phyloP scores from a whole-genome alignment of 2,113 vertebrate genomes.

The Seriola dumerili region DNA sequence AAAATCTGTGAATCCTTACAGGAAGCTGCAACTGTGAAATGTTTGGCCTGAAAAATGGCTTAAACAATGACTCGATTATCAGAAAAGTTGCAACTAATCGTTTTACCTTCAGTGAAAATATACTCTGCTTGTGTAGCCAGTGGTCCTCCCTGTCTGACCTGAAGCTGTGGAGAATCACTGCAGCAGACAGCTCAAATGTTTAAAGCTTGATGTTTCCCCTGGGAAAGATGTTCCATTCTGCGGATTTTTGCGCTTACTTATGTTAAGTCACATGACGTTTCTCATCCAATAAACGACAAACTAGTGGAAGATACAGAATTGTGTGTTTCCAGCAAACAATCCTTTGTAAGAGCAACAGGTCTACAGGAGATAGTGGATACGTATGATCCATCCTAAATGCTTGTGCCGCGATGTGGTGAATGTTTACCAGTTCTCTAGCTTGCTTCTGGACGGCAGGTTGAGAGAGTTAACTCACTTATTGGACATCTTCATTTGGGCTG shows the following conservation, averaged over 20 bases:
- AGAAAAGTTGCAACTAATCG: not conserved
- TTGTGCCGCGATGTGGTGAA: not conserved
- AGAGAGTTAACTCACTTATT: not conserved
- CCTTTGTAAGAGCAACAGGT: slow-evolving; percentile 7
- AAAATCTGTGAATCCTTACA: not conserved
- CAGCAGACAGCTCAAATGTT: slow-evolving; percentile 23
- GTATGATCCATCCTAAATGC: not conserved
- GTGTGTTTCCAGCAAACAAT: not conserved
- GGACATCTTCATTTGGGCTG: not conserved
- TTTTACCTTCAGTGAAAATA: slow-evolving; percentile 9
- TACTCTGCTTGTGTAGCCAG: slow-evolving; percentile 3
- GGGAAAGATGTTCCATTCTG: slow-evolving; percentile 31
- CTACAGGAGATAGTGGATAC: not conserved
- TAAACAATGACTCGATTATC: not conserved
- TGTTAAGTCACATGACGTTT: not conserved
- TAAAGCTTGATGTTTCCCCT: not conserved
- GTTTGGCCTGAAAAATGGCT: not conserved
- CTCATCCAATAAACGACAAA: not conserved
- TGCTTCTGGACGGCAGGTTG: not conserved
- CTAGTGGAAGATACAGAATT: slow-evolving; percentile 1
- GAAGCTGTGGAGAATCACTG: slow-evolving; percentile 38
- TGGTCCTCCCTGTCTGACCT: not conserved
- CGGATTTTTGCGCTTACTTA: not conserved
- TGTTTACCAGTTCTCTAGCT: not conserved
- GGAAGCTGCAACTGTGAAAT: not conserved